Base-by-base conservation (phyloP, 1,140 invertebrate species). In the Steinernema khuongi region DNA sequence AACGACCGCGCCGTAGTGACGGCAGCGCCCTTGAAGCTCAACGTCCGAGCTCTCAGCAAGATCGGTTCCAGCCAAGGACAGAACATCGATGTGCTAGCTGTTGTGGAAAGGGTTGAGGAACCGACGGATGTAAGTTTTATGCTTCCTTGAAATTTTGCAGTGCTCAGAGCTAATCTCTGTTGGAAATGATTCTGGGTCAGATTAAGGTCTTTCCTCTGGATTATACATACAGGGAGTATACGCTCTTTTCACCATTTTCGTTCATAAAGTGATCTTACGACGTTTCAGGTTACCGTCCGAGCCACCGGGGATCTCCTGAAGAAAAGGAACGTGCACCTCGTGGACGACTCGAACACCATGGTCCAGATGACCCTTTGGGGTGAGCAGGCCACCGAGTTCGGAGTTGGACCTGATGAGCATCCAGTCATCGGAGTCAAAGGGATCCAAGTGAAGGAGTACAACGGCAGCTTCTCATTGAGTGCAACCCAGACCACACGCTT, bases 271-370 rank as follows among this genome's bases (percentile, higher is more conserved):
- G 7, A 60, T 60, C 4, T 26, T 17, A 60, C 36, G 36, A 41
- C 26, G 50, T 14, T 60, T 11, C 26, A 60, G 50, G 22, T 60
- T 4, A 60, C 50, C 4, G 50, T 26, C 19, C 50, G 50, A 7
- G 50, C 67, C 89, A 11, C 89, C 91, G 1, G 90, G 89, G 82
- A 90, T 89, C 67, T 91, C 91, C 86, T 97, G 1, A 91, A 90
- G 75, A 99, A 99, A 83, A 88, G 94, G 75, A 94, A 98, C 78
- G 77, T 98, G 0, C 89, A 88, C 18, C 81, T 99, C 4, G 91
- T 97, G 0, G 97, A 99, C 87, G 89, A 91, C 77, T 91, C 91
- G 41, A 90, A 90, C 74, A 89, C 90, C 70, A 90, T 91, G 73
- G 92, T 97, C 81, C 89, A 80, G 18, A 50, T 89, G 0, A 89